Base-by-base conservation (phyloP, 2,888 invertebrate species). In the Fragum fragum region DNA sequence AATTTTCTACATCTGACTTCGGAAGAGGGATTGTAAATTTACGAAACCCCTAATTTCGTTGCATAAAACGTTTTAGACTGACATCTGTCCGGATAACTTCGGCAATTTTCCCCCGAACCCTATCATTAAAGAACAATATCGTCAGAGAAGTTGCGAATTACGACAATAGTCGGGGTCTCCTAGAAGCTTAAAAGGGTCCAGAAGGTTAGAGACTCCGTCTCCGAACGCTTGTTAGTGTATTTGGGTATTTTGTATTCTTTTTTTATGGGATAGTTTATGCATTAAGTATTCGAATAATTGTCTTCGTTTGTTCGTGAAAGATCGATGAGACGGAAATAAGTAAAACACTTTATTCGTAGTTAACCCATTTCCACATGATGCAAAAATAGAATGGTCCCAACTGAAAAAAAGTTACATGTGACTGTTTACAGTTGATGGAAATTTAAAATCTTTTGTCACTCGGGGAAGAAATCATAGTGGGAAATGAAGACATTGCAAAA, bases 41-140 rank as follows among this genome's bases (percentile, higher is more conserved):
- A 72, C 79, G 57, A 75, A 85, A 74, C 85, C 85, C 82, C 72
- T 85, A 85, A 85, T 85, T 82, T 82, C 73, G 85, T 85, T 85
- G 85, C 85, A 85, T 85, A 85, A 85, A 85, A 68, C 85, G 77
- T 73, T 80, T 82, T 75, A 72, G 72, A 68, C 57, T 80, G 85
- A 81, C 85, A 85, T 85, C 80, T 85, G 85, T 82, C 79, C 73
- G 73, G 61, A 68, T n/a, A 36, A 32, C 63, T 36, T 63, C 63
- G 63, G 63, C 63, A 63, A 78, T 76, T 75, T 76, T 76, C 55
- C 47, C 70, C 36, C 57, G 14, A 71, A 84, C 71, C 81, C 76
- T 55, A 72, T 84, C 66, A 84, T 84, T 84, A 84, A 59, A 32
- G 28, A 55, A 53, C 72, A 72, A 72, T 53, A 57, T 72, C 55